phyloP scores from a whole-genome alignment of 1,140 invertebrate genomes.

The Mylabris phalerata region DNA sequence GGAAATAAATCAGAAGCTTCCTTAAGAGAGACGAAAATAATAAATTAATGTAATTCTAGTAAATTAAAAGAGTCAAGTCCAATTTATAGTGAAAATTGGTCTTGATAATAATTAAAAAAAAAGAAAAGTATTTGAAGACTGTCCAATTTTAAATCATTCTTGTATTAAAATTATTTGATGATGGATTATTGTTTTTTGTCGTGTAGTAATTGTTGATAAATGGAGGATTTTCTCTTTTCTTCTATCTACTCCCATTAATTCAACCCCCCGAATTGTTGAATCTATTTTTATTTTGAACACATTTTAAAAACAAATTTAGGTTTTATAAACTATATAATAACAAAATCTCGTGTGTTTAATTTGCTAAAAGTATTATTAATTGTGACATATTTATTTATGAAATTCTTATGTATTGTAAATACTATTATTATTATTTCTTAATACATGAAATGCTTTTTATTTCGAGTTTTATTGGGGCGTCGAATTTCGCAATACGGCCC shows the following conservation, averaged over 20 bases:
- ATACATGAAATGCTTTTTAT: constrained; percentile 21
- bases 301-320: constrained; percentile 1
- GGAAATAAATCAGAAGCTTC: constrained; percentile 1
- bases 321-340: background rate
- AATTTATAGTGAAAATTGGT: background rate
- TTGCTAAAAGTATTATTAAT: constrained; percentile 14
- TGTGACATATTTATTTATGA: constrained; percentile 20
- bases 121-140: constrained; percentile 14
- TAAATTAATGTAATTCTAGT: background rate
- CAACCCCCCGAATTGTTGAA: background rate
- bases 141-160: constrained; percentile 11
- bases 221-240: background rate
- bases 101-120: background rate
- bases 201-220: constrained; percentile 8
- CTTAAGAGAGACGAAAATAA: constrained; percentile 6
- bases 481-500: no score
- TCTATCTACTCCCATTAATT: background rate
- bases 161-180: constrained; percentile 1
- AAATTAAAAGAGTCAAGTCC: background rate
- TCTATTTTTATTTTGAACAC: background rate
- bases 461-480: no score
- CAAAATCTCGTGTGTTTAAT: constrained; percentile 6
- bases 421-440: constrained; percentile 17
- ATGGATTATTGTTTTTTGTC: constrained; percentile 1
- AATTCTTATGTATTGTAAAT: constrained; percentile 21